Percentiles rank a stretch among this genome's conserved stretches.
Conservation (phyloP, 2,888 invertebrate species). For the Hypsopygia costalis region DNA sequence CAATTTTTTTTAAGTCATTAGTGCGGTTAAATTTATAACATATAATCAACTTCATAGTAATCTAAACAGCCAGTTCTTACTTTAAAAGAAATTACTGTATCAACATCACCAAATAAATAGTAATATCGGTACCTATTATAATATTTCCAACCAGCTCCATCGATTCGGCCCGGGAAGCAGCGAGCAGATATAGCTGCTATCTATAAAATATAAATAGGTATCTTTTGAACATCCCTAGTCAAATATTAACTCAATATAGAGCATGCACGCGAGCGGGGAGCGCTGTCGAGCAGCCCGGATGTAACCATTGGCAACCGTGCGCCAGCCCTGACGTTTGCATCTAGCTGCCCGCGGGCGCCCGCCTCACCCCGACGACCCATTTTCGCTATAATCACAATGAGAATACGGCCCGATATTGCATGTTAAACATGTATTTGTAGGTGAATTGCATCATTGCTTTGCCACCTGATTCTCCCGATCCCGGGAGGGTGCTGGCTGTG, state of each 20-base stretch:
- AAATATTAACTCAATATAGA: slow-evolving; percentile 54
- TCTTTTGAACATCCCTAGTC: slow-evolving; percentile 45
- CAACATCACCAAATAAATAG: no score
- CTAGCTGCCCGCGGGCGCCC: slow-evolving; percentile 30
- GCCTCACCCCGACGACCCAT: slow-evolving; percentile 18
- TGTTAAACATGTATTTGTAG: slow-evolving; percentile 28
- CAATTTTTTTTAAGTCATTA: no score
- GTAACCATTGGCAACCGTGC: slow-evolving; percentile 50
- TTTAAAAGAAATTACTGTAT: no score
- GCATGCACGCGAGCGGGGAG: slow-evolving; percentile 36
- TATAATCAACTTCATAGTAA: no score
- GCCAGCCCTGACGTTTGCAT: slow-evolving; percentile 33
- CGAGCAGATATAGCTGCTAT: slow-evolving; percentile 9
- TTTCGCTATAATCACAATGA: slow-evolving; percentile 18
- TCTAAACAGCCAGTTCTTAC: no score
- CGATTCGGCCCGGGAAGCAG: slow-evolving; percentile 20
- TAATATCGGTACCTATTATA: no score
- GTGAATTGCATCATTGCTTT: slow-evolving; percentile 43
- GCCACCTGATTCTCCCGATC: slow-evolving; percentile 42
- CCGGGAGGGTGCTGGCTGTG: slow-evolving; percentile 27
- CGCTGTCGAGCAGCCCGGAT: slow-evolving; percentile 28
- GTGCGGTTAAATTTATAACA: no score
- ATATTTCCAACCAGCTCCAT: slow-evolving; percentile 11
- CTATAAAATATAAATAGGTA: slow-evolving; percentile 36
- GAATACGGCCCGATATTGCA: slow-evolving; percentile 32